Evolutionary conservation across 2,113 vertebrate genomes (phyloP).

Genomic region (Alexandromys fortis): DNA sequence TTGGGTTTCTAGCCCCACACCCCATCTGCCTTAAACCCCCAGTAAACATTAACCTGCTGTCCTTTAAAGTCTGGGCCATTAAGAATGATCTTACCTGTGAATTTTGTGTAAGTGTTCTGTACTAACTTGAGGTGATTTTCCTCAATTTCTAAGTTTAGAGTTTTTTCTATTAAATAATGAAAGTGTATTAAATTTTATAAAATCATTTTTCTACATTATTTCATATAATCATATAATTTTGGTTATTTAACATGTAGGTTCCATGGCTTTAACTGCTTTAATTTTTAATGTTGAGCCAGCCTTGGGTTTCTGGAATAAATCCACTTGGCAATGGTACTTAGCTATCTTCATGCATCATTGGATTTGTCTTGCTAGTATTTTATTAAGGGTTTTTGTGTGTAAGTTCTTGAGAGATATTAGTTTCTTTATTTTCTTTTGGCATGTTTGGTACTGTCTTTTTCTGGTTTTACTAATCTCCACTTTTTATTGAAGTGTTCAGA

Average conservation of each 20-base stretch:
- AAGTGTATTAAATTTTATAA: constrained; percentile 9
- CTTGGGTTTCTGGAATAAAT: constrained; percentile 24
- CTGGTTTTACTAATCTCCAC: not conserved
- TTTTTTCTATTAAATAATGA: constrained; percentile 14
- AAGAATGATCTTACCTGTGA: constrained; percentile 5
- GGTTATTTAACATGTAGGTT: not conserved
- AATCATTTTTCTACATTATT: constrained; percentile 13
- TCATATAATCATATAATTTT: constrained; percentile 9
- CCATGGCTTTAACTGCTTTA: not conserved
- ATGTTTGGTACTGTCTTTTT: not conserved
- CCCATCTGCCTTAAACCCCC: not conserved
- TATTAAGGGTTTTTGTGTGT: not conserved
- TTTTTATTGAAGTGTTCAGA: not conserved
- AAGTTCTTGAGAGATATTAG: not conserved
- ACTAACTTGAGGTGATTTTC: not conserved
- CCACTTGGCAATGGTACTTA: not conserved
- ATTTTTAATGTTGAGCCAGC: constrained; percentile 22
- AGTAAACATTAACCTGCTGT: not conserved
- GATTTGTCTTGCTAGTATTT: constrained; percentile 36
- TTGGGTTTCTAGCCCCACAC: not conserved
- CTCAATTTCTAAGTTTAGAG: not conserved
- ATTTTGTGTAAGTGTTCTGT: not conserved
- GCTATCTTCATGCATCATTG: constrained; percentile 41
- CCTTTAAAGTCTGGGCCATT: not conserved
- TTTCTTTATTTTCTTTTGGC: not conserved